phyloP scores from a whole-genome alignment of 2,888 invertebrate species.

The Tillus elongatus region DNA sequence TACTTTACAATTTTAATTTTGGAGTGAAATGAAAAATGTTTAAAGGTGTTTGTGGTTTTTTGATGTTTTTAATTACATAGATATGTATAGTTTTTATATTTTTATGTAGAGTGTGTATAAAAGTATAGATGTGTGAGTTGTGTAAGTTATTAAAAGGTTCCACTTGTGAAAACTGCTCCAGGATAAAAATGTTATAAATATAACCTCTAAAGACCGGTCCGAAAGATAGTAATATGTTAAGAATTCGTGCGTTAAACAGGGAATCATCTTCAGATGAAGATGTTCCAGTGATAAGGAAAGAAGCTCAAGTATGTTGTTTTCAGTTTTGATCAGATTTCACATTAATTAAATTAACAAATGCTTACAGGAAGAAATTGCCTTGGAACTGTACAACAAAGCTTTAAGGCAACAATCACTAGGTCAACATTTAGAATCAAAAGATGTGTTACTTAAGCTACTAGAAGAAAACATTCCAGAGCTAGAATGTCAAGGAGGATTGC shows the following conservation, averaged over 20 bases:
- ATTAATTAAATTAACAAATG: constrained; percentile 6
- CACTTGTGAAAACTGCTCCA: too few relatives aligned
- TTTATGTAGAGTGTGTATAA: too few relatives aligned
- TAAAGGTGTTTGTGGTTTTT: too few relatives aligned
- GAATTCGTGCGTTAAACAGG: constrained; percentile 51
- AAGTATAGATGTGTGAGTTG: too few relatives aligned
- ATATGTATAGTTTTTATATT: too few relatives aligned
- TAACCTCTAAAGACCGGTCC: too few relatives aligned
- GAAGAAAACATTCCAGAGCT: constrained; percentile 49
- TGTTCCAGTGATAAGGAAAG: constrained; percentile 47
- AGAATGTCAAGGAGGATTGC: constrained; percentile 45
- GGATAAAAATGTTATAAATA: too few relatives aligned
- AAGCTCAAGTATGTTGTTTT: constrained; percentile 46
- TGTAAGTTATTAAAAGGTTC: too few relatives aligned
- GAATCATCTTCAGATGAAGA: constrained; percentile 47
- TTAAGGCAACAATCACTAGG: constrained; percentile 59
- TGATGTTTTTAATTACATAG: too few relatives aligned
- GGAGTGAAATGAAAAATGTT: too few relatives aligned
- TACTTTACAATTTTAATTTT: too few relatives aligned
- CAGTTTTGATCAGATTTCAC: constrained; percentile 9
- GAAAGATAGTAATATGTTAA: constrained; percentile 41
- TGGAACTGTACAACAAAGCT: constrained; percentile 70
- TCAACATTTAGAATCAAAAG: constrained; percentile 56
- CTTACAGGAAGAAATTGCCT: constrained; percentile 65
- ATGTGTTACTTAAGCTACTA: constrained; percentile 55